Evolutionary conservation across 2,113 vertebrate genomes (phyloP), one percentile per base, ranked within the genome.

Genomic region (Polypterus senegalus): DNA sequence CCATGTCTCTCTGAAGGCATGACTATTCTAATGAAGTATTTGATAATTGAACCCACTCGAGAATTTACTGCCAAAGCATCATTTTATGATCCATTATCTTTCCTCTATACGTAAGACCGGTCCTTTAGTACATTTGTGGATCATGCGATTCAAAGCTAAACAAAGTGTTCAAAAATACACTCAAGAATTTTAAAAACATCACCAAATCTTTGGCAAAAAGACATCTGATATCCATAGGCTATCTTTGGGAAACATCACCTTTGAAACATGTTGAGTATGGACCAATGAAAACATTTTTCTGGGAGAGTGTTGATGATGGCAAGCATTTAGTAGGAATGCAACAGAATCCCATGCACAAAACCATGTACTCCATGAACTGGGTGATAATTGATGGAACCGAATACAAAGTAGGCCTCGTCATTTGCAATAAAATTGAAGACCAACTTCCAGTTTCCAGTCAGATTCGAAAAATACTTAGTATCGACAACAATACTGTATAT

Each of bases 1-100:
- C 67, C 67, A 3, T 9, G 58, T 3, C 2, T 63, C 11, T 57
- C 59, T 4, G n/a, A 68, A 46, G 67, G 66, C 53, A 65, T 69
- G 64, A 67, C 67, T n/a, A 62, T 56, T 3, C 73, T 53, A 54
- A 62, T 72, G 6, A 76, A 69, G 59, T 57, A 72, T 48, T 48
- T 76, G 5, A 66, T 72, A 45, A 7, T 56, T 61, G 56, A 48
- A 63, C 55, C 43, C 49, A 55, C 27, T 44, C 3, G 27, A 9
- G 7, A 67, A 63, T 59, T 27, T 68, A 4, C 47, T 61, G 3
- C 27, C 64, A 44, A 57, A 66, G 27, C 64, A 66, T n/a, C 47
- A 66, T 11, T 45, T 51, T 43, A 55, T 67, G 44, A 60, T 49
- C 4, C 4, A 52, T 52, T 52, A 3, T 52, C 51, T 2, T 52